Evolutionary conservation across 2,888 invertebrate genomes (phyloP).

Genomic region (Chrysomela aeneicollis): DNA sequence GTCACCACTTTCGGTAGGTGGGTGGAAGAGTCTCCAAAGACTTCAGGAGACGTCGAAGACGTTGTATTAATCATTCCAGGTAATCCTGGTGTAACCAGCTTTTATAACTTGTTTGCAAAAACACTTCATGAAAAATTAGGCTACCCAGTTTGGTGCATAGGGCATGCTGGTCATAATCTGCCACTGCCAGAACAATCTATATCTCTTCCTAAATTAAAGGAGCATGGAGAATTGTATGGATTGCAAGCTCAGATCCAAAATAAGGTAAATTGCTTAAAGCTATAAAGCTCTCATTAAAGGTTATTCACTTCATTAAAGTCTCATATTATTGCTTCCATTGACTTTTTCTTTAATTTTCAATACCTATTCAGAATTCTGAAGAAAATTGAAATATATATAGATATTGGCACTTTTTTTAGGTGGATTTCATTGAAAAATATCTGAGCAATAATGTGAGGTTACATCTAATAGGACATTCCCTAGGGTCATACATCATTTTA

Average conservation of each 20-base stretch:
- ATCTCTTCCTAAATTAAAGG: constrained; percentile 63
- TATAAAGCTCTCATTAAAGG: too few relatives aligned
- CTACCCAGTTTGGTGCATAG: constrained; percentile 80
- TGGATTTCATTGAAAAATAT: constrained; percentile 75
- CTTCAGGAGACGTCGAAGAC: constrained; percentile 59
- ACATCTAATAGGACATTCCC: constrained; percentile 89
- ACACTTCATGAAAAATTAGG: constrained; percentile 69
- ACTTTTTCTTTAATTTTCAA: too few relatives aligned
- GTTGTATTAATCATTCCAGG: constrained; percentile 82
- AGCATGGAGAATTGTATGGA: constrained; percentile 71
- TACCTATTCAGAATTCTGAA: too few relatives aligned
- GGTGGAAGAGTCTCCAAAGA: constrained; percentile 68
- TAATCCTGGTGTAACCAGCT: constrained; percentile 87
- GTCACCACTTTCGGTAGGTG: constrained; percentile 76
- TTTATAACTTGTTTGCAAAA: constrained; percentile 77
- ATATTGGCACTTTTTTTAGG: constrained; percentile 52
- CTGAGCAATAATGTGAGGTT: constrained; percentile 77
- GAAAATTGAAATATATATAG: too few relatives aligned
- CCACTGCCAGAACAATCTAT: constrained; percentile 68
- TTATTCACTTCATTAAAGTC: too few relatives aligned
- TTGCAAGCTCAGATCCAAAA: constrained; percentile 82
- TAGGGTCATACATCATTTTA: constrained; percentile 85
- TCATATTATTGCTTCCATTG: too few relatives aligned
- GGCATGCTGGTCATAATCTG: constrained; percentile 84
- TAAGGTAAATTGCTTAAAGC: constrained; percentile 74